Base-by-base conservation (phyloP, 2,888 invertebrate species). In the Neoaliturus tenellus region DNA sequence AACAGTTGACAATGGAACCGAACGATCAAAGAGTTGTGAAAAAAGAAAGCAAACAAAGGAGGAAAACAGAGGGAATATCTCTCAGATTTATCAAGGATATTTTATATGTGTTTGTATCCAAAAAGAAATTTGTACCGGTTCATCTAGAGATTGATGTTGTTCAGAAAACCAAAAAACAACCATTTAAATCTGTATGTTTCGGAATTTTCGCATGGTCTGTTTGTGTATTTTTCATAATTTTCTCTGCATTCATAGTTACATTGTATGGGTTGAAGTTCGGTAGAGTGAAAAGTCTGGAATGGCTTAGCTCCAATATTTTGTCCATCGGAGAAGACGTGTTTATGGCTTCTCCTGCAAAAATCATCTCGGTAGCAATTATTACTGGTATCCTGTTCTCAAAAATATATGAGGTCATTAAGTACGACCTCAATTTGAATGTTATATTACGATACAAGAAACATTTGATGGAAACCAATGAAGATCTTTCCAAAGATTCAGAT, bases 61-160 rank as follows among this genome's bases (percentile, higher is more conserved):
- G 10, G 8, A 28, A 31, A 62, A 28, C 62, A 3, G 62, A 10
- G 2, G 3, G 6, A 62, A 62, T 2, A 31, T 51, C n/a, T 17
- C n/a, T 51, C 1, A 8, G 55, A 55, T 23, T 55, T 20, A 4
- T 5, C 4, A 20, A 8, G 12, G 55, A 3, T 55, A 25, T 55
- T 55, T 23, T 55, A 23, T 23, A 25, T 10, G 14, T 48, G 3
- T 23, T 55, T 4, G 55, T 55, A 20, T 23, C 20, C 5, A 62
- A 62, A 62, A 62, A 62, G 17, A 62, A 62, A 31, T 62, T 62
- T 31, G 14, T 62, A 62, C 62, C 62, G 31, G 62, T 62, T 2
- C 62, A 62, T 28, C 31, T 62, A 28, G 28, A 62, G 28, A 14
- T 62, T 8, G 62, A 62, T 62, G 28, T 62, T 28, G 3, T 62